Evolutionary conservation across 2,888 invertebrate genomes (phyloP), one percentile per base, ranked within the genome.

Genomic region (Macrophya alboannulata): DNA sequence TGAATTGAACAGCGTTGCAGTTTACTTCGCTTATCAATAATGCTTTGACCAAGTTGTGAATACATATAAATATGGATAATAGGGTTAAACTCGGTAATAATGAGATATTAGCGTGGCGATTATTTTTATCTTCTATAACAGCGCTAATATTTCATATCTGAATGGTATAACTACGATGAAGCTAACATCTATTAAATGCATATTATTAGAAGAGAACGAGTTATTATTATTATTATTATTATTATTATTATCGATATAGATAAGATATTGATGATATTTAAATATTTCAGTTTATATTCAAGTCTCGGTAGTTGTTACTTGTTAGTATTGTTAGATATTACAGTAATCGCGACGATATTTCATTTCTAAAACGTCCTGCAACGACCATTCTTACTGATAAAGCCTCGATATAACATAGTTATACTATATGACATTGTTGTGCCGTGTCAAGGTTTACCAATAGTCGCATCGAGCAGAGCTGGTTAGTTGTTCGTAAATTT

Each of bases 21-120:
- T 45, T 45, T 74, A 21, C 55, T 55, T 77, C 55, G 51, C 31
- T 17, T 77, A 25, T 77, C 51, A 62, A 81, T 51, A 43, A 62
- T 62, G 40, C 59, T 62, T 62, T 43, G 81, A 81, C 81, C 81
- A 81, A 81, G 59, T 81, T 59, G 51, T 17, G 12, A 81, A 81
- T 81, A 81, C n/a, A 43, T 25, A 43, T 21, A 51, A 31, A n/a
- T 48, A 10, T 48, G n/a, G 21, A 48, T 76, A 55, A 55, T 51
- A 77, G 74, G 77, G 59, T 43, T 62, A n/a, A n/a, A 62, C 17
- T 62, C 81, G 21, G 59, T 40, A 31, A 81, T 40, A 51, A 40
- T 81, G 81, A 81, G 81, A 62, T 81, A 21, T 62, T 81, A 81
- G 81, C 43, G 43, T 81, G 31, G 81, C 81, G 81, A 81, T 43